Evolutionary conservation across 2,888 invertebrate species (phyloP), one percentile per base, ranked within the genome.

Genomic region (Imbricaverruca yamaguchii): DNA sequence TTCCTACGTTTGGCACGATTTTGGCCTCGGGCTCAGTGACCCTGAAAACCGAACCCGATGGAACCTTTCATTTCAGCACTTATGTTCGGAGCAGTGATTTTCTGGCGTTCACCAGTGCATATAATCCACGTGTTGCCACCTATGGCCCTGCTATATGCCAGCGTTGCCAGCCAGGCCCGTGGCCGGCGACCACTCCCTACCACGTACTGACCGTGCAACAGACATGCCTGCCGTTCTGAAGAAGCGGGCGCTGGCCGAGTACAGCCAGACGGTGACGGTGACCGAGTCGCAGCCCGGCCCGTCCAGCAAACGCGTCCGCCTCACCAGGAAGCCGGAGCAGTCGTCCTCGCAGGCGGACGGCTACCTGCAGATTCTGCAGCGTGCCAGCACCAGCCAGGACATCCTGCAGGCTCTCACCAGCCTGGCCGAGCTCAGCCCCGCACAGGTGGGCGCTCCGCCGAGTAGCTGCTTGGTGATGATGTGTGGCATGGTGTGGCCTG

Each of bases 211-310:
- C 39, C 39, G 39, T 39, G 39, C 39, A 4, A 39, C 21, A 13
- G 55, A 8, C 7, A 79, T 79, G 79, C 57, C 79, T 0, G 79
- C 79, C 23, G 79, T 79, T 11, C 79, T 79, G 23, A 79, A 79
- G 59, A 79, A 79, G 59, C 57, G 79, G 12, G 79, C 79, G 15
- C 79, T 79, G 57, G 79, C 79, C 25, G 79, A 79, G 79, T 79
- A 25, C 57, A 25, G 57, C 12, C 79, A 79, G 23, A 15, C 79
- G 6, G 57, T 57, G 25, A 79, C 79, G 1, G 57, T 79, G 57
- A 79, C 79, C 0, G 53, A 74, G 53, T 9, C 67, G 12, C 23
- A 21, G 67, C 23, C 74, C 53, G 74, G 74, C 18, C 23, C 79
- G 7, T 57, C 57, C 56, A 13, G 15, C 13, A 79, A 79, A 23